Conservation (phyloP, 2,113 vertebrate genomes). For the Meleagris gallopavo region DNA sequence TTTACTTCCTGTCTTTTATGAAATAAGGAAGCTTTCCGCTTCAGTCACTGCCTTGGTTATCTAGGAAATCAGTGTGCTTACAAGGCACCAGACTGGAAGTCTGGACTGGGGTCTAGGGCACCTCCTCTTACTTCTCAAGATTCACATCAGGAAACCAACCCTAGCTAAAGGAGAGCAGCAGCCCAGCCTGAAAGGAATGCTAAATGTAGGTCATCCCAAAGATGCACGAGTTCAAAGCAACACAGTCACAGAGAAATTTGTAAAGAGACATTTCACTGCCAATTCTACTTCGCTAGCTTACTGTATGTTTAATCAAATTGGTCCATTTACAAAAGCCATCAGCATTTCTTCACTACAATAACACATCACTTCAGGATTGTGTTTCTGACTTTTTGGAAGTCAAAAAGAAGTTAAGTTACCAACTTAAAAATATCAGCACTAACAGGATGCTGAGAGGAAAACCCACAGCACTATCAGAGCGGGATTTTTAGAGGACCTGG, state of each 20-base stretch:
- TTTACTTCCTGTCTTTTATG: conserved; percentile 45
- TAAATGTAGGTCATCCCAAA: not conserved
- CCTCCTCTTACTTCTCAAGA: not conserved
- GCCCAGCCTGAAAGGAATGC: not conserved
- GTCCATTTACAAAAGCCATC: not conserved
- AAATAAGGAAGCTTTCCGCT: conserved; percentile 1
- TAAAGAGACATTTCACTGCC: not conserved
- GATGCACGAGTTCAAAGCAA: not conserved
- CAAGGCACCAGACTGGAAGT: conserved; percentile 4
- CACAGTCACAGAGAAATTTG: not conserved
- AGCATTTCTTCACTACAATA: not conserved
- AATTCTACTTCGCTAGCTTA: not conserved
- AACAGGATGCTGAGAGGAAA: not conserved
- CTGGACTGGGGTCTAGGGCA: not conserved
- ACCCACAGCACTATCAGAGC: not conserved
- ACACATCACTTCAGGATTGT: not conserved
- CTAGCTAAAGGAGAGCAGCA: not conserved
- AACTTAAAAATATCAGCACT: not conserved
- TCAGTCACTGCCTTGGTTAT: not conserved
- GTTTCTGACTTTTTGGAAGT: not conserved
- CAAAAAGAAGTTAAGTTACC: not conserved
- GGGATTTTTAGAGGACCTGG: not conserved
- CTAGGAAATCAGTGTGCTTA: conserved; percentile 8
- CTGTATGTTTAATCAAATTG: not conserved
- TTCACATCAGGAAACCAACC: not conserved